Conservation (phyloP, 2,888 invertebrate genomes). For the Bugula neritina region DNA sequence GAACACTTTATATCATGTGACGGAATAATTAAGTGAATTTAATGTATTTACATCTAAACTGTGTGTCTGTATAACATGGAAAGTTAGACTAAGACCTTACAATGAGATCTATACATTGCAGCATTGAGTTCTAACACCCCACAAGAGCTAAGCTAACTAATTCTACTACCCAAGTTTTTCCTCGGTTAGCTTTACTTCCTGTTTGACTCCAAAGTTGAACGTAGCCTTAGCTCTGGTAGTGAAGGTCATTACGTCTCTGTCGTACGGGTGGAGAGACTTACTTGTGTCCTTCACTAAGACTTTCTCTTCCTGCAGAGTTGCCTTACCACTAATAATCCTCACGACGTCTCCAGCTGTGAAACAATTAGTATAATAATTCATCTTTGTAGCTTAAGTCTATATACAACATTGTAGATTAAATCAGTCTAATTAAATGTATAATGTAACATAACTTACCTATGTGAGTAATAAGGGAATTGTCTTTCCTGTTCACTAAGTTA, state of each 20-base stretch:
- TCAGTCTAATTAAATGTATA: too few relatives aligned
- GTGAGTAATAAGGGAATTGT: not conserved
- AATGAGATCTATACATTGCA: too few relatives aligned
- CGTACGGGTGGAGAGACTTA: not conserved
- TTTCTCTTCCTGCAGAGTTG: not conserved
- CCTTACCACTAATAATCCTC: not conserved
- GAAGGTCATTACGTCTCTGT: not conserved
- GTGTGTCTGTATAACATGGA: too few relatives aligned
- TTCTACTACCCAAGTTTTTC: not conserved
- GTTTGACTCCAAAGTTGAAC: not conserved
- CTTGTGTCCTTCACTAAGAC: not conserved
- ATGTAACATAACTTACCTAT: constrained; percentile 14
- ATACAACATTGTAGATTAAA: too few relatives aligned
- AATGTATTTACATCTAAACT: too few relatives aligned
- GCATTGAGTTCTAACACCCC: too few relatives aligned
- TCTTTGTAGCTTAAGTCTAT: too few relatives aligned
- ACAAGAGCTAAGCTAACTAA: too few relatives aligned
- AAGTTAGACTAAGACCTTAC: too few relatives aligned
- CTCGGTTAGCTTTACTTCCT: not conserved
- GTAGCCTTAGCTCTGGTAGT: not conserved
- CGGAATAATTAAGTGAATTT: too few relatives aligned
- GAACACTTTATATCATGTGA: too few relatives aligned
- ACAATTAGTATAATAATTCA: too few relatives aligned
- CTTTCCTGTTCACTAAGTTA: not conserved
- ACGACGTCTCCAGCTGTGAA: not conserved